Conservation (phyloP, 2,797 vertebrate species). For the Enteromius unitaeniatus region DNA sequence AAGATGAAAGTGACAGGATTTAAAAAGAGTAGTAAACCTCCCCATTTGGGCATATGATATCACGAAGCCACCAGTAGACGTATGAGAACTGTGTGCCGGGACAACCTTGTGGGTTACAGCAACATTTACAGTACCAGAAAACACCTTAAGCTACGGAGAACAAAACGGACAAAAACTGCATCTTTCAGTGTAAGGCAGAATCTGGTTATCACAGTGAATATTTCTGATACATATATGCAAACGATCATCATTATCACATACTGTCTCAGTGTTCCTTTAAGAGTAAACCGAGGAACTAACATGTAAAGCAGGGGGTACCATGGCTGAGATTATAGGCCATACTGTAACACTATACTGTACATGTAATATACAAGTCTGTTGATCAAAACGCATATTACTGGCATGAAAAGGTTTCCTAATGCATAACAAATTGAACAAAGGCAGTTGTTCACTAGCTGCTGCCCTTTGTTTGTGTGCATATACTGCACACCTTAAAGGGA, state of each 20-base stretch:
- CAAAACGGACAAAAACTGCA: slow-evolving; percentile 65
- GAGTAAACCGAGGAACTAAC: slow-evolving; percentile 16
- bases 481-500: slow-evolving; percentile 1
- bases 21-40: slow-evolving; percentile 59
- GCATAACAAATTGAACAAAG: not conserved
- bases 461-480: slow-evolving; percentile 10
- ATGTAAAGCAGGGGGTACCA: slow-evolving; percentile 19
- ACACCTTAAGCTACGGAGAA: slow-evolving; percentile 66
- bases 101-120: slow-evolving; percentile 10
- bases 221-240: slow-evolving; percentile 53
- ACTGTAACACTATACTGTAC: slow-evolving; percentile 26
- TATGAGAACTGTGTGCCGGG: not conserved
- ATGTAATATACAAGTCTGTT: not conserved
- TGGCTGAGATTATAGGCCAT: not conserved
- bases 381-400: not conserved
- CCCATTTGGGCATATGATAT: slow-evolving; percentile 43
- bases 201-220: slow-evolving; percentile 81
- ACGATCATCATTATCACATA: not conserved
- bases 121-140: slow-evolving; percentile 63
- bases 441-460: not conserved
- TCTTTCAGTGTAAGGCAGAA: slow-evolving; percentile 77
- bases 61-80: slow-evolving; percentile 6
- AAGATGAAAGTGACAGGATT: slow-evolving; percentile 46
- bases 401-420: not conserved
- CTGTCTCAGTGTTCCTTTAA: slow-evolving; percentile 2